A percentile compares a stretch with the other conserved stretches of the same genome.
Conservation (phyloP, 1,140 invertebrate genomes). For the Paracyclopina nana region DNA sequence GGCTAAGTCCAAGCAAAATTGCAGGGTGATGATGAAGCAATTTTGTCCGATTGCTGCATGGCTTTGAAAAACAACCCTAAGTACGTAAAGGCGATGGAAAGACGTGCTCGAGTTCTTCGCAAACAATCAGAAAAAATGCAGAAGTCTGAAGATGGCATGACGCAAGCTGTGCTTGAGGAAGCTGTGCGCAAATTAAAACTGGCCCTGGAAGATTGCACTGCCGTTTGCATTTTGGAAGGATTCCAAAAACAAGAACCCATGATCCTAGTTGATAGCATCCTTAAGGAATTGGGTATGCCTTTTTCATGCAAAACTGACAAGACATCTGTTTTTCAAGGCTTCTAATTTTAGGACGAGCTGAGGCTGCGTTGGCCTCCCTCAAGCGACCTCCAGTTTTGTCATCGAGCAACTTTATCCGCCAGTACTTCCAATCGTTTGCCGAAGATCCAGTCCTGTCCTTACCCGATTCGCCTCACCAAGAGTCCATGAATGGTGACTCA, state of each 20-base stretch:
- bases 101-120: conserved; percentile 50
- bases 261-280: conserved; percentile 56
- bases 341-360: conserved; percentile 35
- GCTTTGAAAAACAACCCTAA: conserved; percentile 64
- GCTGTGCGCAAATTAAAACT: conserved; percentile 49
- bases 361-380: conserved; percentile 45
- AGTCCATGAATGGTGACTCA: no score
- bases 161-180: no score
- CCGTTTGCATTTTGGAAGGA: conserved; percentile 68
- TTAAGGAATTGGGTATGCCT: conserved; percentile 47
- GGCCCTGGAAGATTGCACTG: conserved; percentile 73
- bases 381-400: conserved; percentile 48
- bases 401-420: conserved; percentile 58
- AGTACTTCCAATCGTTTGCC: conserved; percentile 62
- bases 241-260: conserved; percentile 60
- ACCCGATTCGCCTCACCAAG: no score
- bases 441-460: conserved; percentile 53
- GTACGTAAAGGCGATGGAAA: conserved; percentile 67
- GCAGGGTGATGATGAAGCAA: conserved; percentile 55
- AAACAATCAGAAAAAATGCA: conserved; percentile 5
- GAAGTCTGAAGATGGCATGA: conserved; percentile 22
- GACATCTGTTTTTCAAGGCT: neutral
- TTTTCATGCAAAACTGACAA: neutral
- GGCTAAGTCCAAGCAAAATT: neutral
- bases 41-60: conserved; percentile 63